A percentile compares a stretch with the other conserved stretches of the same genome.
Conservation (phyloP, 2,888 invertebrate genomes). For the Alcis repandata region DNA sequence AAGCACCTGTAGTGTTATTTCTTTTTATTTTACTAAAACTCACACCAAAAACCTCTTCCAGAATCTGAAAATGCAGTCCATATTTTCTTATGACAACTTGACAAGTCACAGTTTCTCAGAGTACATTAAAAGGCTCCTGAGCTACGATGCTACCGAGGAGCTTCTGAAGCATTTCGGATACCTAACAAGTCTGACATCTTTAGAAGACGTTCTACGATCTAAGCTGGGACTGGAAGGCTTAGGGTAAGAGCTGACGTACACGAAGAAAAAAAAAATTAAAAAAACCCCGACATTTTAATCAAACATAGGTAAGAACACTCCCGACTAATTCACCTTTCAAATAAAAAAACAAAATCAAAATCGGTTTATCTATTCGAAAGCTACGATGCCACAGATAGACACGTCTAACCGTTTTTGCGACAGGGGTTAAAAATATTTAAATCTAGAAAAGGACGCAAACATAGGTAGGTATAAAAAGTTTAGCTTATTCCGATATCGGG, state of each 20-base stretch:
- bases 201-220: conserved; percentile 23
- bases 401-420: not conserved
- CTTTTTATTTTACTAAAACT: too few species aligned
- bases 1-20: too few species aligned
- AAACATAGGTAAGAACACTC: too few species aligned
- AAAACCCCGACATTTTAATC: too few species aligned
- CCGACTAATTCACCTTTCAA: too few species aligned
- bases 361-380: too few species aligned
- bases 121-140: conserved; percentile 28
- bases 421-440: too few species aligned
- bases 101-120: conserved; percentile 10
- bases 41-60: not conserved
- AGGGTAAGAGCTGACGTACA: conserved; percentile 10
- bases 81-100: conserved; percentile 8
- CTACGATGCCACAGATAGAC: too few species aligned
- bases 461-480: too few species aligned
- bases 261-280: not conserved
- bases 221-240: conserved; percentile 26
- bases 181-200: conserved; percentile 20
- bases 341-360: too few species aligned
- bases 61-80: not conserved
- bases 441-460: too few species aligned
- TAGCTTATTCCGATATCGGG: too few species aligned
- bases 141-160: conserved; percentile 4
- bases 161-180: conserved; percentile 15